A percentile compares a stretch with the other conserved stretches of the same genome.
phyloP scores from a whole-genome alignment of 2,888 invertebrate species.

The Carcina quercana region DNA sequence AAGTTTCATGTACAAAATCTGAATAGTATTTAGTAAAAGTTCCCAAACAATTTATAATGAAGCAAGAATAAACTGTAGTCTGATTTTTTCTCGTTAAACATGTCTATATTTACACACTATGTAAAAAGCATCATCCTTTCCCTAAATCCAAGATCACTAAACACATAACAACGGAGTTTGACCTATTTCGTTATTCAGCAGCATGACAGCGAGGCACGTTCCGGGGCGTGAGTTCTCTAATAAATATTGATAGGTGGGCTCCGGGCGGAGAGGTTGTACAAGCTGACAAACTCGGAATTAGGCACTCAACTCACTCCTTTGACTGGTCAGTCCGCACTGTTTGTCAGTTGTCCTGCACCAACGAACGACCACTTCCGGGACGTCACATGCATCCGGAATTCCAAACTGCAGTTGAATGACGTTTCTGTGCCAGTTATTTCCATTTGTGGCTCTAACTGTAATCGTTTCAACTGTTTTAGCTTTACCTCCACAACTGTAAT shows the following conservation, averaged over 20 bases:
- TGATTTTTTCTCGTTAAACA: slow-evolving; percentile 7
- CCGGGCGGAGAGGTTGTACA: slow-evolving; percentile 22
- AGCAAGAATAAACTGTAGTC: slow-evolving; percentile 9
- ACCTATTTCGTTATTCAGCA: slow-evolving; percentile 19
- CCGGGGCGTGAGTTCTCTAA: slow-evolving; percentile 24
- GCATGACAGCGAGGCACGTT: slow-evolving; percentile 12
- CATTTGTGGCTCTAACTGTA: too few relatives aligned
- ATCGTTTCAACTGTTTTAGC: too few relatives aligned
- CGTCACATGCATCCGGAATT: slow-evolving; percentile 17
- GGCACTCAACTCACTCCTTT: slow-evolving; percentile 52
- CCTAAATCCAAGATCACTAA: slow-evolving; percentile 1
- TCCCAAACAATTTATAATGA: slow-evolving; percentile 27
- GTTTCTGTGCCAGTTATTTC: slow-evolving; percentile 5
- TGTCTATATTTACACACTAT: slow-evolving; percentile 3
- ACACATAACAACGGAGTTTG: slow-evolving; percentile 12
- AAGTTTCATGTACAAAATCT: slow-evolving; percentile 70
- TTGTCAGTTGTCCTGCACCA: slow-evolving; percentile 28
- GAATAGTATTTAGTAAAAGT: slow-evolving; percentile 50
- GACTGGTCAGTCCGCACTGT: slow-evolving; percentile 26
- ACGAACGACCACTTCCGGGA: slow-evolving; percentile 21
- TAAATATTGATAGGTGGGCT: slow-evolving; percentile 51
- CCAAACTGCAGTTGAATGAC: slow-evolving; percentile 18
- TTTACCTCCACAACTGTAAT: too few relatives aligned
- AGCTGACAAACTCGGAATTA: slow-evolving; percentile 48
- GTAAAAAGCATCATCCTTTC: slow-evolving; percentile 2